Evolutionary conservation across 1,140 invertebrate species (phyloP).

Genomic region (Idris sp.): DNA sequence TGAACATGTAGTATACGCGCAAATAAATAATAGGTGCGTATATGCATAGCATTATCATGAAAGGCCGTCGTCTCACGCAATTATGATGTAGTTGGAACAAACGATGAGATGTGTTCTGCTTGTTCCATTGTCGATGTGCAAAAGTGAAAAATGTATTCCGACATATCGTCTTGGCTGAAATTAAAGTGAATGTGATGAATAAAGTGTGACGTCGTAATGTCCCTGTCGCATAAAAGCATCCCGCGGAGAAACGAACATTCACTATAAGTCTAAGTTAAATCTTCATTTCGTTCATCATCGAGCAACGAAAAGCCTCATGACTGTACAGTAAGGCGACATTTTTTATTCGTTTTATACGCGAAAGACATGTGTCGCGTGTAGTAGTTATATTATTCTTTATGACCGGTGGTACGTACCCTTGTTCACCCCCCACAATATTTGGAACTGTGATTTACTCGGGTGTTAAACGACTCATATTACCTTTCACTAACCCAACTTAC

Average conservation of each 20-base stretch:
- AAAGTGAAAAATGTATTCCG: conserved; percentile 35
- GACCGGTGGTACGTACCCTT: conserved; percentile 68
- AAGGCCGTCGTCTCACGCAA: no score
- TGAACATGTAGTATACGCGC: no score
- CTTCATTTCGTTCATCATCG: conserved; percentile 70
- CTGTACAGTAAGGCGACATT: conserved; percentile 50
- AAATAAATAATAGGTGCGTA: no score
- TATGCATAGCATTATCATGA: no score
- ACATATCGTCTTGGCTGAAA: conserved; percentile 35
- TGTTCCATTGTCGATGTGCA: conserved; percentile 34
- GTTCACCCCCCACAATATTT: conserved; percentile 74
- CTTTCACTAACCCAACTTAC: conserved; percentile 58
- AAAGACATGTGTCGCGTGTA: conserved; percentile 77
- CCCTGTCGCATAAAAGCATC: conserved; percentile 45
- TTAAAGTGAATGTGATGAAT: conserved; percentile 40
- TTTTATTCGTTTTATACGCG: conserved; percentile 60
- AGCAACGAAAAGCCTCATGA: conserved; percentile 55
- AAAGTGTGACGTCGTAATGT: conserved; percentile 45
- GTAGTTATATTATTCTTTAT: conserved; percentile 79
- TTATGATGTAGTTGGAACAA: conserved; percentile 1
- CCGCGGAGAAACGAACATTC: conserved; percentile 55
- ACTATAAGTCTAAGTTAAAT: conserved; percentile 72
- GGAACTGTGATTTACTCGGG: conserved; percentile 75
- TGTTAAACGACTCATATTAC: conserved; percentile 74
- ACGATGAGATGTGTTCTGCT: not conserved